These are phyloP conservation scores for Drosophila nigrodunni DNA, from an alignment of 1,140 invertebrate species.

Conservation along the genomic window DNA sequence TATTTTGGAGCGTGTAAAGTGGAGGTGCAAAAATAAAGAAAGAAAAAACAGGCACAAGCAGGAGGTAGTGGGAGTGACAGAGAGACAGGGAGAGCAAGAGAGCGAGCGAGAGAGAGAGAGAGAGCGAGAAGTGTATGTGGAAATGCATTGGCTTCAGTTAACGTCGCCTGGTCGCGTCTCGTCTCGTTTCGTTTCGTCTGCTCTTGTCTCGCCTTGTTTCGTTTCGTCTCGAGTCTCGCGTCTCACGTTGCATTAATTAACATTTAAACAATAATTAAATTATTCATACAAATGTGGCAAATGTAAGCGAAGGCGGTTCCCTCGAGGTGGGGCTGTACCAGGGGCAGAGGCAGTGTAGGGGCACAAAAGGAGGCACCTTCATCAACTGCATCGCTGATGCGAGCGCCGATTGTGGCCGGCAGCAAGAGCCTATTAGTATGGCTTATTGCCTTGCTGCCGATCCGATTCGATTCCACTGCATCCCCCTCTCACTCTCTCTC, in stretches of 20 bases:
- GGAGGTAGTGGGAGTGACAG: not conserved
- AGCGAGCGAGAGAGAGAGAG: too few species aligned
- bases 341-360: not conserved
- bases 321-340: not conserved
- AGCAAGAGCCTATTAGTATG: constrained; percentile 78
- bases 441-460: constrained; percentile 70
- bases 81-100: not conserved
- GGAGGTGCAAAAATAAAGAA: constrained; percentile 58
- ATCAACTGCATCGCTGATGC: constrained; percentile 37
- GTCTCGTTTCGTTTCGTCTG: not conserved
- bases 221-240: constrained; percentile 26
- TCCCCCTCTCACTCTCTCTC: not conserved
- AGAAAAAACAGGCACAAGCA: constrained; percentile 10
- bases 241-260: constrained; percentile 84
- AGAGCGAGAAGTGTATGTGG: constrained; percentile 17
- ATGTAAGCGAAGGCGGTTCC: constrained; percentile 48
- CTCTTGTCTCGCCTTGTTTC: not conserved
- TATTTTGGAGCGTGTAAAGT: constrained; percentile 48
- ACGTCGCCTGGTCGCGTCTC: constrained; percentile 18
- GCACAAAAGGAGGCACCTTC: constrained; percentile 30
- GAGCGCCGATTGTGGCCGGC: constrained; percentile 37
- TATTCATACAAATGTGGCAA: constrained; percentile 84
- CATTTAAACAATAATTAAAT: constrained; percentile 85
- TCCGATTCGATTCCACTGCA: constrained; percentile 20
- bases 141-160: constrained; percentile 46